Evolutionary conservation across 37 sponge, comb jelly and placozoan genomes (phyloP).

Genomic region (Oopsacas minuta): DNA sequence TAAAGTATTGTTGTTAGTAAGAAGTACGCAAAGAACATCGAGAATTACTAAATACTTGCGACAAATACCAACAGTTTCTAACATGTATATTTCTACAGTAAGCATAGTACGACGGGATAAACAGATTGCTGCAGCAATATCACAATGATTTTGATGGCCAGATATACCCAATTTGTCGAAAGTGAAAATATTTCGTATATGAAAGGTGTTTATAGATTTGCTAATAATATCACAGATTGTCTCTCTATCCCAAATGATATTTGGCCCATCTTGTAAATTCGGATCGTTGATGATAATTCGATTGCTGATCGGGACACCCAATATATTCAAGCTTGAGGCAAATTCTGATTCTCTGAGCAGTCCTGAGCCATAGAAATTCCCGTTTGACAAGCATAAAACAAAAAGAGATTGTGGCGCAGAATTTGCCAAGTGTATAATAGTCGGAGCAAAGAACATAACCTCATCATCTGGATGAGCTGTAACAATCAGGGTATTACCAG

Average conservation of each 20-base stretch:
- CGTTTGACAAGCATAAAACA: conserved; percentile 19
- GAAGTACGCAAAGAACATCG: not conserved
- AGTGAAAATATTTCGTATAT: conserved; percentile 42
- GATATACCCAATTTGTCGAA: conserved; percentile 82
- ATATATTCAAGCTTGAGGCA: conserved; percentile 20
- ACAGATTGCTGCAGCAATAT: conserved; percentile 36
- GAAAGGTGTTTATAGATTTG: not conserved
- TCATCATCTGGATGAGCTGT: conserved; percentile 96
- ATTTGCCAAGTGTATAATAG: conserved; percentile 29
- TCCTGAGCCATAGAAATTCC: conserved; percentile 67
- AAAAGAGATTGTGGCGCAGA: not conserved
- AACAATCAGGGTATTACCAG: conserved; percentile 41
- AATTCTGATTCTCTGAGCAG: conserved; percentile 44
- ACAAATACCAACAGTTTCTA: not conserved
- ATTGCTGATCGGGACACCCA: conserved; percentile 35
- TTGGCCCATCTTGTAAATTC: conserved; percentile 22
- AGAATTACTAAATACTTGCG: conserved; percentile 25
- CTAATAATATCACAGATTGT: not conserved
- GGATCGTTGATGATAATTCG: conserved; percentile 32
- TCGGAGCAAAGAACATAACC: conserved; percentile 94
- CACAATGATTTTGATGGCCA: conserved; percentile 75
- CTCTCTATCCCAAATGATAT: not conserved
- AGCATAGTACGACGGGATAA: no score
- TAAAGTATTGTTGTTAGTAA: not conserved
- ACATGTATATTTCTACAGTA: not conserved